Evolutionary conservation across 2,113 vertebrate species (phyloP).

Genomic region (Procavia capensis): DNA sequence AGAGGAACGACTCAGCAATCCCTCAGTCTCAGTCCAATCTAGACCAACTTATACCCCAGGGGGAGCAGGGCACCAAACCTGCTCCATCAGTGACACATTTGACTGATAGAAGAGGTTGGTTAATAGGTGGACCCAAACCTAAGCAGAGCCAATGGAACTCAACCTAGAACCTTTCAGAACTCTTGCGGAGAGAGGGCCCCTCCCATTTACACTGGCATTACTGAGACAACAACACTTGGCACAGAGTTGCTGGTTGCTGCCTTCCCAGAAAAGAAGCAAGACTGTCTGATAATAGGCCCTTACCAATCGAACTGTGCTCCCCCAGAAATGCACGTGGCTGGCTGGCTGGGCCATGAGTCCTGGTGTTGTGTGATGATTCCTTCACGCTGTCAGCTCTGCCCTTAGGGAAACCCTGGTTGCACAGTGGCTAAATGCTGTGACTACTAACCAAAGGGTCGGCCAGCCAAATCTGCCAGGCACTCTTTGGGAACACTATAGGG

Average conservation of each 20-base stretch:
- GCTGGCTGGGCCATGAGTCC: too few relatives aligned
- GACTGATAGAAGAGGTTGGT: not conserved
- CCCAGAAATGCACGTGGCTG: too few relatives aligned
- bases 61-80: not conserved
- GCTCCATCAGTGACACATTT: not conserved
- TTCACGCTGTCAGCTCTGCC: too few relatives aligned
- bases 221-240: not conserved
- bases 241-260: not conserved
- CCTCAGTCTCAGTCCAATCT: not conserved
- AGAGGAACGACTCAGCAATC: not conserved
- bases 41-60: not conserved
- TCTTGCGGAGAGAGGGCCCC: not conserved
- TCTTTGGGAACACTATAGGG: too few relatives aligned
- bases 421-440: too few relatives aligned
- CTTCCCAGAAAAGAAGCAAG: not conserved
- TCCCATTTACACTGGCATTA: not conserved
- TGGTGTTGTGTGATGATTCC: too few relatives aligned
- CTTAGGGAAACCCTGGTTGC: too few relatives aligned
- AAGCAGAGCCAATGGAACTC: not conserved
- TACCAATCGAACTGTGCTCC: too few relatives aligned
- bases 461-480: too few relatives aligned
- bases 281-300: not conserved
- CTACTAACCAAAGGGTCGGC: too few relatives aligned
- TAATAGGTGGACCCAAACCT: not conserved
- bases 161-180: not conserved